Base-by-base conservation (phyloP, 1,140 invertebrate species). In the Nephila pilipes region DNA sequence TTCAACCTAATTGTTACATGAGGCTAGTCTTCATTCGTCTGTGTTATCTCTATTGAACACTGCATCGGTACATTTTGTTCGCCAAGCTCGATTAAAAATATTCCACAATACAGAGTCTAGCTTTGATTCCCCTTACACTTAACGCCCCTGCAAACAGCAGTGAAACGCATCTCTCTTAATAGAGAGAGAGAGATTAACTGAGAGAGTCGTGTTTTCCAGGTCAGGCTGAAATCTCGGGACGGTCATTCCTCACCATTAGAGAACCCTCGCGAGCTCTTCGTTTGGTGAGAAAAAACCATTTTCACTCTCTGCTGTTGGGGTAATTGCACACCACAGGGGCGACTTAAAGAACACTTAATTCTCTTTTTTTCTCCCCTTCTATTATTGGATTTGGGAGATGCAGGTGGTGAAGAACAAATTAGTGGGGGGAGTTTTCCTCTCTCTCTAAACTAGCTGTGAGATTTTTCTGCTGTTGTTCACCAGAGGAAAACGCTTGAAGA, bases 161-260 rank as follows among this genome's bases (percentile, higher is more conserved):
- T 18, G 29, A 0, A 5, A 29, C 16, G 4, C 10, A 14, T 29
- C 3, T 46, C 38, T 32, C 18, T 75, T 32, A 75, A 29, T 16
- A 75, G 65, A 36, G 14, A 75, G 65, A 36, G 14, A 29, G 65
- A 75, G 65, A 75, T 75, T 36, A 75, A 75, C 12, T 75, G n/a
- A 29, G 29, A 0, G 65, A n/a, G 29, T 75, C 65, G 16, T 32
- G 65, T 32, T 75, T 36, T 29, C 29, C 29, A 29, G 29, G 5
- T 18, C 0, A 29, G 65, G n/a, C 63, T 32, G 3, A 58, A 65
- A n/a, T 25, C 65, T 75, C 65, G 65, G 65, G 60, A 29, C 10
- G 65, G 65, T 20, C 65, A 75, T 75, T 75, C 65, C 29, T 75
- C 65, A 75, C 65, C 25, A 75, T 75, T 36, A 75, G 65, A 18